Percentiles rank a stretch among this genome's conserved stretches.
Conservation (phyloP, 2,113 vertebrate species). For the Neolamprologus ventralis region DNA sequence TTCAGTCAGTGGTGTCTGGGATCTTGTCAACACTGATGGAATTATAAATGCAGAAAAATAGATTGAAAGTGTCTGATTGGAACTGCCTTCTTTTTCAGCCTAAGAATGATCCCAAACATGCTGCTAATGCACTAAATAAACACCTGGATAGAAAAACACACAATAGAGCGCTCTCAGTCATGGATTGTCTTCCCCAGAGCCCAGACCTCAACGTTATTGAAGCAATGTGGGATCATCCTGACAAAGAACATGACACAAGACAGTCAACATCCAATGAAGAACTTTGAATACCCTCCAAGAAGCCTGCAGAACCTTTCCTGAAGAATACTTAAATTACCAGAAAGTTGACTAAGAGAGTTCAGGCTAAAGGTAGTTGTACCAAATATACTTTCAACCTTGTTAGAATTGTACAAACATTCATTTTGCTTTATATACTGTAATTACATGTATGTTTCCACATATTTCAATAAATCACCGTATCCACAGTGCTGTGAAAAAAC, state of each 20-base stretch:
- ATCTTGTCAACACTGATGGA: neutral
- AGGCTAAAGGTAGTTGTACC: neutral
- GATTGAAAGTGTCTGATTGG: neutral
- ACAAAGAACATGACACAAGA: neutral
- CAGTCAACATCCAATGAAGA: neutral
- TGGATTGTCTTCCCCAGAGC: neutral
- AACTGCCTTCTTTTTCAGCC: neutral
- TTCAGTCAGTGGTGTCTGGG: neutral
- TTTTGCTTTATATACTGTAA: neutral
- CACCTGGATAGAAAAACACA: neutral
- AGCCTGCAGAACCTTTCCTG: neutral
- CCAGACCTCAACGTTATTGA: neutral
- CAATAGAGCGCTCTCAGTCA: neutral
- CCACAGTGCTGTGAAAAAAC: neutral
- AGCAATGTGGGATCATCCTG: neutral
- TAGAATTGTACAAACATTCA: neutral
- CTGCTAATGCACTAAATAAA: neutral
- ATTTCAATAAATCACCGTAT: neutral
- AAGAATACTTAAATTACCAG: neutral
- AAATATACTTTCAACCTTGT: neutral
- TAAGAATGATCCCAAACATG: neutral
- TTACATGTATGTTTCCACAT: neutral
- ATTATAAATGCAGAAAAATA: neutral
- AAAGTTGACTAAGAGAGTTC: neutral
- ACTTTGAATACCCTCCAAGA: neutral